Percentiles rank a stretch among this genome's conserved stretches.
Evolutionary conservation across 2,888 invertebrate genomes (phyloP).

Genomic region (Idaea biselata): DNA sequence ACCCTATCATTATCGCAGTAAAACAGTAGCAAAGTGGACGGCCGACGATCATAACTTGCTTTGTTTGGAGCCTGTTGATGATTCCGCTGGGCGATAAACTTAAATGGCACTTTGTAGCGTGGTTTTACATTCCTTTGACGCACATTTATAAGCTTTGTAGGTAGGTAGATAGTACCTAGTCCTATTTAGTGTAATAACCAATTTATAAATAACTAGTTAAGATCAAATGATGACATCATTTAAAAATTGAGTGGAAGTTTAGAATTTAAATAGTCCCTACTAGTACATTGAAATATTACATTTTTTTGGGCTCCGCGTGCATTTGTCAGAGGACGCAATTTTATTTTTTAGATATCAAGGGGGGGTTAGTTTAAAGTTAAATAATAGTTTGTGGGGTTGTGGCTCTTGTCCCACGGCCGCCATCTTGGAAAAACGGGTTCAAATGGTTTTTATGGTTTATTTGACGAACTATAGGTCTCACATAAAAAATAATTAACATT

Average conservation of each 20-base stretch:
- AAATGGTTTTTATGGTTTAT: no score
- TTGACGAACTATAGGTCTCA: no score
- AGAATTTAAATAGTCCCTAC: no score
- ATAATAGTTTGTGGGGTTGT: no score
- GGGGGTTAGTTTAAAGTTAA: no score
- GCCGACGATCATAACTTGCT: background rate
- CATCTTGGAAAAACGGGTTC: no score
- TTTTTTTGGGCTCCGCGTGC: no score
- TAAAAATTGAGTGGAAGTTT: background rate
- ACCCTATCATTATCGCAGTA: background rate
- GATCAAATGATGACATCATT: background rate
- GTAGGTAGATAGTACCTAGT: background rate
- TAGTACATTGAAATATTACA: no score
- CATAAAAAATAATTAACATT: no score
- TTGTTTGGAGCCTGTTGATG: background rate
- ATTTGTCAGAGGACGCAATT: no score
- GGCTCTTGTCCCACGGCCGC: no score
- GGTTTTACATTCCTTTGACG: background rate
- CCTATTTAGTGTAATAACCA: background rate
- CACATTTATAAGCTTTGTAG: background rate
- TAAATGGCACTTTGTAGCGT: background rate
- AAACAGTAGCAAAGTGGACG: background rate
- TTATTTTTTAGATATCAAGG: no score
- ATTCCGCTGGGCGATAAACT: background rate
- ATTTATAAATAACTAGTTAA: background rate